These are phyloP conservation scores for Amphiprion ocellaris DNA, from an alignment of 2,113 vertebrate species.

Conservation along the genomic window DNA sequence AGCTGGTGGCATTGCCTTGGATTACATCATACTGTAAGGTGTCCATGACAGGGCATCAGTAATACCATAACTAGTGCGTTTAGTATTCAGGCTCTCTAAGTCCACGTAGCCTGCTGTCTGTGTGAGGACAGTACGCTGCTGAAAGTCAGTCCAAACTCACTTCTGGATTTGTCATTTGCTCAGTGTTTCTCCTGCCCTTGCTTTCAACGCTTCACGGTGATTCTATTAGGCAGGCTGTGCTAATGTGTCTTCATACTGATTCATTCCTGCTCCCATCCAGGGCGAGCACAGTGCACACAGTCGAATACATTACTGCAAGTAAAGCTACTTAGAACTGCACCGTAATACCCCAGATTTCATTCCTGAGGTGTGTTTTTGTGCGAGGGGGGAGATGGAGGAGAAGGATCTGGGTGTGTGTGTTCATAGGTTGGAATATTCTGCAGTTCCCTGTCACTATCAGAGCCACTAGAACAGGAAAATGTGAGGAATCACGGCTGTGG, in stretches of 20 bases:
- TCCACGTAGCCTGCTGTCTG: no score
- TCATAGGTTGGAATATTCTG: background rate
- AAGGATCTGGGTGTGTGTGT: background rate
- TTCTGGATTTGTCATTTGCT: background rate
- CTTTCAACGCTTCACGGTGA: slow-evolving; percentile 32
- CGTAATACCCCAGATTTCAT: slow-evolving; percentile 31
- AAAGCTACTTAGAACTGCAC: slow-evolving; percentile 59
- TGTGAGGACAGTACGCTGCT: background rate
- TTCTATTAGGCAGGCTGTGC: slow-evolving; percentile 43
- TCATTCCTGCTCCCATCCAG: slow-evolving; percentile 41
- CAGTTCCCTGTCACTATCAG: background rate
- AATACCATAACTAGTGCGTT: no score
- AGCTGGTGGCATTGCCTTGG: no score
- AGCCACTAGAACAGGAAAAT: background rate
- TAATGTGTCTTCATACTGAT: slow-evolving; percentile 41
- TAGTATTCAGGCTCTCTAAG: no score
- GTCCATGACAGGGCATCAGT: no score
- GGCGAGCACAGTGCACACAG: slow-evolving; percentile 18
- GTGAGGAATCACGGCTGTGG: background rate
- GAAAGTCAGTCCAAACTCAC: slow-evolving; percentile 7
- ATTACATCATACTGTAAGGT: no score
- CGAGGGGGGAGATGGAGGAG: background rate
- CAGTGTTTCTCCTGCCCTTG: background rate
- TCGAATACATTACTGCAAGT: slow-evolving; percentile 50
- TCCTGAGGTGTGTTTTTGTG: slow-evolving; percentile 21